Percentiles rank a stretch among this genome's conserved stretches.
Conservation (phyloP, 2,888 invertebrate genomes). For the Zonitis immaculata region DNA sequence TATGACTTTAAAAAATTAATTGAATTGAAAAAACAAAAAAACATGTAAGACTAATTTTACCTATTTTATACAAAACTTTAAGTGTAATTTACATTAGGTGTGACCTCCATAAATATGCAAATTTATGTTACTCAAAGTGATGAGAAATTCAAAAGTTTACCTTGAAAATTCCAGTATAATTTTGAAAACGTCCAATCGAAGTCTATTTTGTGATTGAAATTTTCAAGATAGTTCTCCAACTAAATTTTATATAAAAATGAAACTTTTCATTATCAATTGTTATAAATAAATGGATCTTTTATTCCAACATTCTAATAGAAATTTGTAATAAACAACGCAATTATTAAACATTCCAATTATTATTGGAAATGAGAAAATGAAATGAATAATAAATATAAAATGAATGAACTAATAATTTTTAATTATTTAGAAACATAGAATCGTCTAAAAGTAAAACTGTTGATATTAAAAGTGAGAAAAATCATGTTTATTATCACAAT, state of each 20-base stretch:
- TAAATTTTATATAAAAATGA: background rate
- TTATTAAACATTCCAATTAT: background rate
- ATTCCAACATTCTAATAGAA: too few relatives aligned
- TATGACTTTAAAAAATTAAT: background rate
- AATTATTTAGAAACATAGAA: too few relatives aligned
- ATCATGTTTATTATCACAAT: too few relatives aligned
- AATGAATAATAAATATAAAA: too few relatives aligned
- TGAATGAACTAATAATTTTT: too few relatives aligned
- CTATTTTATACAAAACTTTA: slow-evolving; percentile 16
- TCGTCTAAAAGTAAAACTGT: too few relatives aligned
- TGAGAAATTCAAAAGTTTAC: slow-evolving; percentile 23
- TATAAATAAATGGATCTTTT: too few relatives aligned
- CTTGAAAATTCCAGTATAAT: slow-evolving; percentile 22
- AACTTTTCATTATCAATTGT: too few relatives aligned
- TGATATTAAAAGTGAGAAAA: too few relatives aligned
- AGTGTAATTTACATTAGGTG: slow-evolving; percentile 19
- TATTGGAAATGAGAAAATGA: background rate
- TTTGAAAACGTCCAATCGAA: slow-evolving; percentile 12
- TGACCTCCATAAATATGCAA: slow-evolving; percentile 24
- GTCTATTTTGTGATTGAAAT: background rate
- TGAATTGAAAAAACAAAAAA: too few relatives aligned
- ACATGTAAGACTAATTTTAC: slow-evolving; percentile 1
- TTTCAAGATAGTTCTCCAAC: background rate
- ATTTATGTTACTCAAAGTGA: slow-evolving; percentile 18
- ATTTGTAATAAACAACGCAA: background rate